These are phyloP conservation scores for Drosophila chauvacae DNA, from an alignment of 1,140 invertebrate species.

Conservation along the genomic window DNA sequence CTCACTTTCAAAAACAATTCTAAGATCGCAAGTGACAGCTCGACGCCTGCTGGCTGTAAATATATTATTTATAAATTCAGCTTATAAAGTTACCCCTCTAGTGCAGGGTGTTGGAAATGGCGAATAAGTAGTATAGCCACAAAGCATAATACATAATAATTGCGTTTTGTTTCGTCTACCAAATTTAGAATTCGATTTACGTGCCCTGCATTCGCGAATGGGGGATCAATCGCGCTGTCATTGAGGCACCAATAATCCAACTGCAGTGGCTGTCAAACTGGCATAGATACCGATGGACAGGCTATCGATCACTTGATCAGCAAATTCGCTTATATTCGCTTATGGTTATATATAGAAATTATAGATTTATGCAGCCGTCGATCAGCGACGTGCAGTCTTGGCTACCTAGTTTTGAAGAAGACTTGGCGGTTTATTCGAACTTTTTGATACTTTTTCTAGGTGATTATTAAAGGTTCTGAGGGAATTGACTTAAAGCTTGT, in stretches of 20 bases:
- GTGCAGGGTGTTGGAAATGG: conserved; percentile 49
- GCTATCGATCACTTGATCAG: conserved; percentile 50
- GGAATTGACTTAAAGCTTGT: too few relatives aligned
- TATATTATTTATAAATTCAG: conserved; percentile 3
- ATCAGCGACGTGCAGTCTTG: conserved; percentile 39
- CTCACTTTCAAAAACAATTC: conserved; percentile 14
- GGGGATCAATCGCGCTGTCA: conserved; percentile 32
- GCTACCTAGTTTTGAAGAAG: conserved; percentile 30
- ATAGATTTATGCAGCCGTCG: conserved; percentile 44
- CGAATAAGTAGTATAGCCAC: conserved; percentile 28
- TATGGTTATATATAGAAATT: conserved; percentile 49
- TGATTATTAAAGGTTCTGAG: background rate
- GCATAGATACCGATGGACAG: conserved; percentile 46
- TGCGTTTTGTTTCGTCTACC: conserved; percentile 67
- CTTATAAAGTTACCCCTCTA: background rate
- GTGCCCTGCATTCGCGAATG: conserved; percentile 53
- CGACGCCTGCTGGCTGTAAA: background rate
- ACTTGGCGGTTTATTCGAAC: background rate
- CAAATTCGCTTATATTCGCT: conserved; percentile 31
- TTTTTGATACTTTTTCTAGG: background rate
- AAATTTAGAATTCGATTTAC: conserved; percentile 69
- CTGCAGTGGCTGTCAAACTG: conserved; percentile 53
- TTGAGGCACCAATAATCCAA: conserved; percentile 20
- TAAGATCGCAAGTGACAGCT: conserved; percentile 1
- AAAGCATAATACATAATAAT: conserved; percentile 75